Evolutionary conservation across 2,888 invertebrate species (phyloP).

Genomic region (Nasonovia ribisnigri): DNA sequence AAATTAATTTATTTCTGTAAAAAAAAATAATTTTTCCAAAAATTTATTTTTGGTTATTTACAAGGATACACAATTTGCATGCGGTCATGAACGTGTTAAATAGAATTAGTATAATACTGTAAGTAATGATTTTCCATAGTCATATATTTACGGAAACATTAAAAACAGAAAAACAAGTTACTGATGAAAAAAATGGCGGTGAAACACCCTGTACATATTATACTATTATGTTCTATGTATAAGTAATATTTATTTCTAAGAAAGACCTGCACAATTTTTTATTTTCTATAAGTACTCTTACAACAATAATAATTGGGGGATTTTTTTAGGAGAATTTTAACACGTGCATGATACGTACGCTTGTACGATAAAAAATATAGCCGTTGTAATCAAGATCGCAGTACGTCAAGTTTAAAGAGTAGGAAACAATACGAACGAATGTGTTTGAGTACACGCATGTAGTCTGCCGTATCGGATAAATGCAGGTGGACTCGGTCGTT

Average conservation of each 20-base stretch:
- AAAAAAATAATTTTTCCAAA: slow-evolving; percentile 29
- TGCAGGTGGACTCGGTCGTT: not conserved
- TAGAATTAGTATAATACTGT: no score
- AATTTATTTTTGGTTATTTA: slow-evolving; percentile 20
- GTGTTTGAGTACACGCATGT: not conserved
- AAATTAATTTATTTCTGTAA: slow-evolving; percentile 25
- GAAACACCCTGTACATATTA: not conserved
- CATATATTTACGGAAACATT: not conserved
- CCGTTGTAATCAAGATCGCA: not conserved
- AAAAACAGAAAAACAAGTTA: not conserved
- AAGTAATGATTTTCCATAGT: not conserved
- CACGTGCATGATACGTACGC: not conserved
- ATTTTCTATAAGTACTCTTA: not conserved
- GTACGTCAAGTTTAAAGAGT: not conserved
- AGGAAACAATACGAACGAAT: not conserved
- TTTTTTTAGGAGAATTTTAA: not conserved
- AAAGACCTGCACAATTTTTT: not conserved
- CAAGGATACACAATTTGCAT: slow-evolving; percentile 25
- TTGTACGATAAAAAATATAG: not conserved
- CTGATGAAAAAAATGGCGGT: not conserved
- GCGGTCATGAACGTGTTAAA: slow-evolving; percentile 23
- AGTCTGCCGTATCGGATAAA: not conserved
- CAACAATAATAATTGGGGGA: not conserved
- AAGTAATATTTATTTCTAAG: no score
- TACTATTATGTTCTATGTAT: not conserved